phyloP scores from a whole-genome alignment of 1,140 invertebrate genomes.

The Polypedilum vanderplanki region DNA sequence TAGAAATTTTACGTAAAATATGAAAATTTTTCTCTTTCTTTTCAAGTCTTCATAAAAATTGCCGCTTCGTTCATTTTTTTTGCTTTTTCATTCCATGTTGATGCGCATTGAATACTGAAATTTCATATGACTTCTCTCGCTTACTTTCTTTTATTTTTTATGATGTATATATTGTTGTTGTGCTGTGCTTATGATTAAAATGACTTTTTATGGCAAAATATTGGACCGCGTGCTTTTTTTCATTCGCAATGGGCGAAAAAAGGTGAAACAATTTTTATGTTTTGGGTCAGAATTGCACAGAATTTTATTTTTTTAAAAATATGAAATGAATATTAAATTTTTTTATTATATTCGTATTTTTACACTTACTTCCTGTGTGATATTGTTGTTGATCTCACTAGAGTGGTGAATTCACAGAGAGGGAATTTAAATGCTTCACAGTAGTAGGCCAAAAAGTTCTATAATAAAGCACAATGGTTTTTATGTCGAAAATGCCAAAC shows the following conservation, averaged over 20 bases:
- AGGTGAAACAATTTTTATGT: slow-evolving; percentile 13
- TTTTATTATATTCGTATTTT: background rate
- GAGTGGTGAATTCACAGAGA: background rate
- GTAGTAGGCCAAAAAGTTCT: background rate
- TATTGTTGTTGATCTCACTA: background rate
- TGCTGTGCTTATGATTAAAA: background rate
- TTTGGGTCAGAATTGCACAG: background rate
- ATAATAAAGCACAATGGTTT: background rate
- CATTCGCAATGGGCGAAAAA: background rate
- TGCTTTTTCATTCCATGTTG: background rate
- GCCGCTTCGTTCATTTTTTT: background rate
- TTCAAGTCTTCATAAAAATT: background rate
- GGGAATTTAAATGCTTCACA: background rate
- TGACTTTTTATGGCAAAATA: background rate
- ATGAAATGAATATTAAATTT: slow-evolving; percentile 5
- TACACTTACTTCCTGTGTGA: background rate
- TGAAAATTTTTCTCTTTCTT: background rate
- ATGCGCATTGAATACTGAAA: slow-evolving; percentile 7
- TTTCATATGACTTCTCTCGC: background rate
- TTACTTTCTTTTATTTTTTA: background rate
- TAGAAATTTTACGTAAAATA: background rate
- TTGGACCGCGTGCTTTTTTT: background rate
- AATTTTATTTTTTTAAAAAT: background rate
- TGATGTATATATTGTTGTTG: background rate
- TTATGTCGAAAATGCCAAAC: background rate